Percentiles rank a stretch among this genome's conserved stretches.
Evolutionary conservation across 2,113 vertebrate genomes (phyloP).

Genomic region (Poeciliopsis occidentalis): DNA sequence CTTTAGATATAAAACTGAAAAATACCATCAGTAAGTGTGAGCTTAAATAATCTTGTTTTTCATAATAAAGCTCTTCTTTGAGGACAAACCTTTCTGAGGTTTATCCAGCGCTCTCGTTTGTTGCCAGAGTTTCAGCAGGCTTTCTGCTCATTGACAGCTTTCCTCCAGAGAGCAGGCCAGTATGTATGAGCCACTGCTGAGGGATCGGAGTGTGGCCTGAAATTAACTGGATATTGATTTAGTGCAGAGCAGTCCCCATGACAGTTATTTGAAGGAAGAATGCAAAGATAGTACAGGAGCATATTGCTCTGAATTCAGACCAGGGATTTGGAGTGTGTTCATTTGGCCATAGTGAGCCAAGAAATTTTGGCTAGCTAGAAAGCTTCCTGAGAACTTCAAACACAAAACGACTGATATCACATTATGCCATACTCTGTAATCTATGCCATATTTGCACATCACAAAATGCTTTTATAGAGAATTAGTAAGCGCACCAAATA

Average conservation of each 20-base stretch:
- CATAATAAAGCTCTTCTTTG: not conserved
- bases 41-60: slow-evolving; percentile 7
- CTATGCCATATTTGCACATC: too few relatives aligned
- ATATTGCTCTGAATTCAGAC: slow-evolving; percentile 50
- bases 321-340: slow-evolving; percentile 28
- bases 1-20: too few relatives aligned
- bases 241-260: slow-evolving; percentile 59
- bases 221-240: slow-evolving; percentile 78
- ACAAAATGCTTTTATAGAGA: too few relatives aligned
- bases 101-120: slow-evolving; percentile 19
- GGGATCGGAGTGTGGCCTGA: slow-evolving; percentile 67
- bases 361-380: slow-evolving; percentile 13
- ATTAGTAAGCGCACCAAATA: too few relatives aligned
- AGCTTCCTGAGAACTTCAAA: not conserved
- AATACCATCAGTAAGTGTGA: not conserved
- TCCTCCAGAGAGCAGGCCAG: slow-evolving; percentile 48
- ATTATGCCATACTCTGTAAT: too few relatives aligned
- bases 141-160: slow-evolving; percentile 47
- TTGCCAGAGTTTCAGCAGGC: slow-evolving; percentile 30
- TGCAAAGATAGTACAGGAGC: slow-evolving; percentile 38
- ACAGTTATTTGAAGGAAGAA: slow-evolving; percentile 62
- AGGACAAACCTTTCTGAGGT: slow-evolving; percentile 27
- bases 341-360: slow-evolving; percentile 25
- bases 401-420: too few relatives aligned
- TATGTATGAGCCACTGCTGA: slow-evolving; percentile 57